phyloP scores from a whole-genome alignment of 1,140 invertebrate genomes.

The Telenomus remus region DNA sequence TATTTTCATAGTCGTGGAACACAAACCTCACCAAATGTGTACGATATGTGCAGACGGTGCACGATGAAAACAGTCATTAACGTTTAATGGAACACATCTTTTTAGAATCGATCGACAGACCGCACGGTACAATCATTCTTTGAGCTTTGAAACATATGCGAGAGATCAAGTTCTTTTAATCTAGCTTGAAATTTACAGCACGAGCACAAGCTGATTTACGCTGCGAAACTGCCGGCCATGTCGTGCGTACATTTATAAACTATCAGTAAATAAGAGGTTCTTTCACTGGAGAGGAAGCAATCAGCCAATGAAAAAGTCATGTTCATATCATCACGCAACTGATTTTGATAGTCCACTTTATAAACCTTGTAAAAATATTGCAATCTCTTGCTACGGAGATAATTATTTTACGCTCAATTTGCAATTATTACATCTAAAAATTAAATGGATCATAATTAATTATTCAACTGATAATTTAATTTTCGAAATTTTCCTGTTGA shows the following conservation, averaged over 20 bases:
- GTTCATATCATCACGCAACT: slow-evolving; percentile 23
- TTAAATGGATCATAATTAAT: background rate
- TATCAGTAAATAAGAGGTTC: slow-evolving; percentile 14
- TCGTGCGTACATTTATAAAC: slow-evolving; percentile 20
- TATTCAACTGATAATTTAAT: too few species aligned
- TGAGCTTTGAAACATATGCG: background rate
- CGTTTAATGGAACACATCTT: too few species aligned
- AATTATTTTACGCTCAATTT: background rate
- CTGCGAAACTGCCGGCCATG: slow-evolving; percentile 30
- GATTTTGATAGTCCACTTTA: slow-evolving; percentile 10
- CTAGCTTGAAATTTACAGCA: background rate
- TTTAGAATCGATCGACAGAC: too few species aligned
- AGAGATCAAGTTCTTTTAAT: background rate
- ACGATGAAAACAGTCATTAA: too few species aligned
- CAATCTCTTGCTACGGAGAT: background rate
- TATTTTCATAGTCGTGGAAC: too few species aligned
- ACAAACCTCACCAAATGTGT: too few species aligned
- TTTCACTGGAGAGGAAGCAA: slow-evolving; percentile 28
- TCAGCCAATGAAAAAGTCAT: slow-evolving; percentile 32
- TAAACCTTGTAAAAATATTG: background rate
- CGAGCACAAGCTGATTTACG: slow-evolving; percentile 7
- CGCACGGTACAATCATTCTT: too few species aligned
- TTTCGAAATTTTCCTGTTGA: too few species aligned
- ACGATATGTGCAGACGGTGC: too few species aligned
- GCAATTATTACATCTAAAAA: background rate